phyloP scores from a whole-genome alignment of 2,797 vertebrate species.

The Melanotaenia parkinsoni region DNA sequence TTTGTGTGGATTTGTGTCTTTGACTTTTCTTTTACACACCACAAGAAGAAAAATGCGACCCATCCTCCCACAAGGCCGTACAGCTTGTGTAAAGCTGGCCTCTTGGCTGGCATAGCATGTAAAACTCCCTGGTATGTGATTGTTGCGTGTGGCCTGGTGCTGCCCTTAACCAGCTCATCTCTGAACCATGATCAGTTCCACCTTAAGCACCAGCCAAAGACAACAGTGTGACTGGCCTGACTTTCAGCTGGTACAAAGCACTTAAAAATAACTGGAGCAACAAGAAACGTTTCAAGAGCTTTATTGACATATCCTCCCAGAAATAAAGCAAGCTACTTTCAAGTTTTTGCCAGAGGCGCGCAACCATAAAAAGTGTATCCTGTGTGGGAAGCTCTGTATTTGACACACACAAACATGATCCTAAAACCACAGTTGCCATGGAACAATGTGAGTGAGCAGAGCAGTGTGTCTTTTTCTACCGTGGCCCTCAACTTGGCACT shows the following conservation, averaged over 20 bases:
- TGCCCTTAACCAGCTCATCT: conserved; percentile 68
- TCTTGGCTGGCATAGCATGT: conserved; percentile 67
- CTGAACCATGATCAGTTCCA: conserved; percentile 70
- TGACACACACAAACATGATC: conserved; percentile 58
- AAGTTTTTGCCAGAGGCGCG: conserved; percentile 68
- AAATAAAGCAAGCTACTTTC: conserved; percentile 67
- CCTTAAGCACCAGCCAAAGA: conserved; percentile 69
- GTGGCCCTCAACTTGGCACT: conserved; percentile 58
- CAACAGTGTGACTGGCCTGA: conserved; percentile 61
- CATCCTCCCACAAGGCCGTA: conserved; percentile 57
- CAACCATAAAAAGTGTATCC: conserved; percentile 68
- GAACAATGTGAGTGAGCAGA: conserved; percentile 59
- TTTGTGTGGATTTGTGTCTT: conserved; percentile 44
- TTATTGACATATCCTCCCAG: conserved; percentile 66
- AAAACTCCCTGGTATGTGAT: conserved; percentile 69
- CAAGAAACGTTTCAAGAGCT: conserved; percentile 54
- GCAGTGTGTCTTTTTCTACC: conserved; percentile 50
- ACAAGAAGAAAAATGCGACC: conserved; percentile 49
- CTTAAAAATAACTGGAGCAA: conserved; percentile 67
- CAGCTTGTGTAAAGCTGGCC: conserved; percentile 57
- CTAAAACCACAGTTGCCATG: conserved; percentile 58
- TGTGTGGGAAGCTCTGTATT: conserved; percentile 67
- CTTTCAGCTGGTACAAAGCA: conserved; percentile 55
- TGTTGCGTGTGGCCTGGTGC: conserved; percentile 75
- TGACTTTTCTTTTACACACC: conserved; percentile 18